Percentiles rank a stretch among this genome's conserved stretches.
Evolutionary conservation across 2,797 vertebrate genomes (phyloP).

Genomic region (Microctenopoma stevenorrisi): DNA sequence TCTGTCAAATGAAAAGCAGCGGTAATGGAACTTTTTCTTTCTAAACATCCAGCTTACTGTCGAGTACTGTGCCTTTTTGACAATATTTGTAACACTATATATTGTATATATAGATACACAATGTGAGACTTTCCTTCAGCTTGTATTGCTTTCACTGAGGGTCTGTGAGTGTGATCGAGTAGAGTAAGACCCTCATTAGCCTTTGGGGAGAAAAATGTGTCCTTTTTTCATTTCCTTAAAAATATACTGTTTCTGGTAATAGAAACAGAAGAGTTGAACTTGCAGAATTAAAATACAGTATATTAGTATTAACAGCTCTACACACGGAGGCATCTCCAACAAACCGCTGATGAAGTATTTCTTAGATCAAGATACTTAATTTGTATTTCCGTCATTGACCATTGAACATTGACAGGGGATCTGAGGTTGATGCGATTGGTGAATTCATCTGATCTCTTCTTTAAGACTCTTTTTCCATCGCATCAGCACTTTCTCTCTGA

Average conservation of each 20-base stretch:
- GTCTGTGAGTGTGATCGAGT: neutral
- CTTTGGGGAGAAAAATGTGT: neutral
- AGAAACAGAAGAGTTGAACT: neutral
- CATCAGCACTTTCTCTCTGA: conserved; percentile 79
- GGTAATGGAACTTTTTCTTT: neutral
- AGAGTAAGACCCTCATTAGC: neutral
- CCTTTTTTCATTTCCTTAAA: neutral
- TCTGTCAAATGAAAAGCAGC: neutral
- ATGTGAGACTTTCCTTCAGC: too few species aligned
- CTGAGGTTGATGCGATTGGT: conserved; percentile 62
- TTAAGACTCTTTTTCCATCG: conserved; percentile 53
- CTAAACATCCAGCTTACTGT: neutral
- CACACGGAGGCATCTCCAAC: conserved; percentile 3
- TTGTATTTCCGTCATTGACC: conserved; percentile 34
- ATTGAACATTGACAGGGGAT: conserved; percentile 48
- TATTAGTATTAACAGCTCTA: neutral
- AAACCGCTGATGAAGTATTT: neutral
- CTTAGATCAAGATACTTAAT: conserved; percentile 8
- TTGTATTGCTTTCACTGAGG: neutral
- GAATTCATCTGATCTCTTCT: conserved; percentile 55
- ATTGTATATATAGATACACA: too few species aligned
- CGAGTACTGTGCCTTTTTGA: neutral
- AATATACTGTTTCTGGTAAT: neutral
- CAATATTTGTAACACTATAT: neutral
- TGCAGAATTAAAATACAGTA: neutral